Base-by-base conservation (phyloP, 2,888 invertebrate species). In the Gymnoscelis rufifasciata region DNA sequence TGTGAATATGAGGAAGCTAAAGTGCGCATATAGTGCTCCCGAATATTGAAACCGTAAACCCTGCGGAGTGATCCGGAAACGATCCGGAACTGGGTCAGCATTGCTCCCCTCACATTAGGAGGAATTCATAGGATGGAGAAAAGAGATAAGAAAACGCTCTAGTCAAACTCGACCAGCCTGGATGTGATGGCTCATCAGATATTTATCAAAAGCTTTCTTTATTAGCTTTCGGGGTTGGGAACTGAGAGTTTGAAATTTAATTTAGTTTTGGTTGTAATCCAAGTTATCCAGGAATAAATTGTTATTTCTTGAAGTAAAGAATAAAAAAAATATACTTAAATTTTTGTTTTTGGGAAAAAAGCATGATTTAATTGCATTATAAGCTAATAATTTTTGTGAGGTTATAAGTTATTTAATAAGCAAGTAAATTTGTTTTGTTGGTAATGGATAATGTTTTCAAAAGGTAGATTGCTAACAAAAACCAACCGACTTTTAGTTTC, bases 1-100 rank as follows among this genome's bases (percentile, higher is more conserved):
- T 57, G 54, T 63, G 61, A 23, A 35, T 35, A 35, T 35, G 35
- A 62, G 58, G 62, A 56, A 54, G 54, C 55, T 62, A 56, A 62
- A 64, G 65, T 64, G 65, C 57, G 60, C 65, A 61, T 60, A 61
- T 63, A 63, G 64, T 65, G 60, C 64, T 67, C 62, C 71, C 75
- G 71, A 82, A 81, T 82, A 84, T 84, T 79, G 81, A 78, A 86
- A 83, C 75, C 74, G 70, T 83, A 82, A 82, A 83, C 82, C 81
- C 74, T 76, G 75, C 68, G 62, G 65, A 65, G 70, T 66, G 74
- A 74, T 79, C 77, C 75, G 73, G 66, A 57, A 71, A 69, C 73
- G 69, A 64, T 71, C 62, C 68, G 66, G 57, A 84, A 78, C 67
- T 83, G 70, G 83, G 83, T 83, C 83, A 80, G 71, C 67, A 59